Percentiles rank a stretch among this genome's conserved stretches.
Conservation (phyloP, 2,113 vertebrate genomes). For the Poeciliopsis turrubarensis region DNA sequence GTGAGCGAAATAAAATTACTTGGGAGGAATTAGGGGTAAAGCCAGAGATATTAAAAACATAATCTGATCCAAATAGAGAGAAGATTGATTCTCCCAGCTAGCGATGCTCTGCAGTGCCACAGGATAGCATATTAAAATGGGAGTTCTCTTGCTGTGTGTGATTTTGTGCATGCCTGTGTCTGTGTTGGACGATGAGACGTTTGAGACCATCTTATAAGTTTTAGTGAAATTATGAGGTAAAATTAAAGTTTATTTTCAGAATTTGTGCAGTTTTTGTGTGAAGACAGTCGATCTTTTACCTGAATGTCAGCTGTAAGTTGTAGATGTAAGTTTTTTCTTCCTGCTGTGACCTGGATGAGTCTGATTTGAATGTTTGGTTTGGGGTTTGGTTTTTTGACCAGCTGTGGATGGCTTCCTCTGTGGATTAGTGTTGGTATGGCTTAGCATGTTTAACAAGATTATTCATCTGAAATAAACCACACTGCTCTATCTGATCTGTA, state of each 20-base stretch:
- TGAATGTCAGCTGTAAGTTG: no score
- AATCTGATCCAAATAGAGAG: slow-evolving; percentile 73
- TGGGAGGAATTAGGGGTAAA: slow-evolving; percentile 71
- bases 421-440: slow-evolving; percentile 64
- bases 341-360: not conserved
- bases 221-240: not conserved
- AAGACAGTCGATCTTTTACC: not conserved
- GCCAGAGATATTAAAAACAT: slow-evolving; percentile 78
- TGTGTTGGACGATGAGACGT: slow-evolving; percentile 1
- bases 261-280: not conserved
- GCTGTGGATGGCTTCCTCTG: slow-evolving; percentile 35
- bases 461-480: slow-evolving; percentile 60
- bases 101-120: slow-evolving; percentile 28
- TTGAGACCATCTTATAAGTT: not conserved
- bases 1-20: slow-evolving; percentile 62
- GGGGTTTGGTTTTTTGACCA: slow-evolving; percentile 49
- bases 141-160: slow-evolving; percentile 7
- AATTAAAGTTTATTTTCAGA: not conserved
- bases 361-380: slow-evolving; percentile 31
- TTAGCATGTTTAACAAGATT: slow-evolving; percentile 76
- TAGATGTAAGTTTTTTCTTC: no score
- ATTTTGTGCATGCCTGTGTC: slow-evolving; percentile 2
- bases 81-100: slow-evolving; percentile 66
- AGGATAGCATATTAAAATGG: slow-evolving; percentile 53
- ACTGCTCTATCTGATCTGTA: slow-evolving; percentile 3